Percentiles rank a stretch among this genome's conserved stretches.
Evolutionary conservation across 2,113 vertebrate genomes (phyloP).

Genomic region (Pimephales promelas): DNA sequence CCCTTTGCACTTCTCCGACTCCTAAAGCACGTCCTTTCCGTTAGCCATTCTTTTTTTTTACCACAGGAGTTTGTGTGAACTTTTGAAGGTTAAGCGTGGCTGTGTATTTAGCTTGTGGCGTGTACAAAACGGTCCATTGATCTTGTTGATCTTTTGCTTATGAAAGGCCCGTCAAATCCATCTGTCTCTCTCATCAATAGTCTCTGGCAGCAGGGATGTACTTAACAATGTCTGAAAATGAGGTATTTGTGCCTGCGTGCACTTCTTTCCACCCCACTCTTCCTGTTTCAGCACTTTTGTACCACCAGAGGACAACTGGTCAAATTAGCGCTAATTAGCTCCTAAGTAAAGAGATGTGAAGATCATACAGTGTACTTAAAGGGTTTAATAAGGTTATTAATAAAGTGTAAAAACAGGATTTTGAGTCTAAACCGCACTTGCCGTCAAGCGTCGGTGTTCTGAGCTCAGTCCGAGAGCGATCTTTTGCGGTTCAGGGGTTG

Average conservation of each 20-base stretch:
- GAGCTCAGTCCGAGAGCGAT: not conserved
- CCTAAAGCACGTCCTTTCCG: not conserved
- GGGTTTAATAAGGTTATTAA: slow-evolving; percentile 17
- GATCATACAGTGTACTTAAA: slow-evolving; percentile 48
- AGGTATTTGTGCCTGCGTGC: slow-evolving; percentile 53
- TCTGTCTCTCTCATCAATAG: slow-evolving; percentile 54
- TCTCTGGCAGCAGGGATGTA: slow-evolving; percentile 49
- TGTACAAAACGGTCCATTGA: slow-evolving; percentile 54
- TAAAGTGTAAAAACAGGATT: not conserved
- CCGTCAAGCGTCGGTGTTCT: not conserved
- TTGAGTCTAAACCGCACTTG: not conserved
- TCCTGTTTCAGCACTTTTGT: slow-evolving; percentile 54
- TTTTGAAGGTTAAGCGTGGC: slow-evolving; percentile 51
- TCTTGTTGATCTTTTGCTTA: slow-evolving; percentile 56
- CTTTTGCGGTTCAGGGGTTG: not conserved
- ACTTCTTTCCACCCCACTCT: slow-evolving; percentile 30
- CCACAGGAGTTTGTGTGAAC: slow-evolving; percentile 36
- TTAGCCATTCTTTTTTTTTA: not conserved
- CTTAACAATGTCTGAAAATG: slow-evolving; percentile 52
- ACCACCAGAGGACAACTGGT: slow-evolving; percentile 64
- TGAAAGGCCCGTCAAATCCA: slow-evolving; percentile 57
- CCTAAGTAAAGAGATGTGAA: slow-evolving; percentile 71
- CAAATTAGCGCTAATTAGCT: slow-evolving; percentile 74
- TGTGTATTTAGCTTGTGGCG: slow-evolving; percentile 51
- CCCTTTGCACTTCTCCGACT: not conserved